Conservation (phyloP, 2,113 vertebrate species). For the Aldabrachelys gigantea region DNA sequence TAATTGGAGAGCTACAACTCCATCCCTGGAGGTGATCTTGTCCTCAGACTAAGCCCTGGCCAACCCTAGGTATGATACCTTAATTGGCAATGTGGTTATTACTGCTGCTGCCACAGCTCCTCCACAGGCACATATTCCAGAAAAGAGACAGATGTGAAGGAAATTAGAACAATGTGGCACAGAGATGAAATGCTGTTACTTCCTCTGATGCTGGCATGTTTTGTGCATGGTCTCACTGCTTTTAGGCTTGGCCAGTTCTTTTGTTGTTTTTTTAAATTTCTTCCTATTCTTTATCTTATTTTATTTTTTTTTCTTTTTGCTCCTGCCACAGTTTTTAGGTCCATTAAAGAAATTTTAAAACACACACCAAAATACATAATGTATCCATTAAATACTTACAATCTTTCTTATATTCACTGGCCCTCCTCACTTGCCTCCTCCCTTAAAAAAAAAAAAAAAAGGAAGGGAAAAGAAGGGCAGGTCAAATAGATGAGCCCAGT, state of each 20-base stretch:
- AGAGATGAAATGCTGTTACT: constrained; percentile 64
- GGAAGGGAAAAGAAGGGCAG: not conserved
- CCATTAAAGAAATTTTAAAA: not conserved
- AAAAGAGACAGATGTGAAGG: constrained; percentile 47
- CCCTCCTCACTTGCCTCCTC: not conserved
- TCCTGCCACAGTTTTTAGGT: not conserved
- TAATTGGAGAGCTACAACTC: constrained; percentile 77
- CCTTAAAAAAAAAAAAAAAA: not conserved
- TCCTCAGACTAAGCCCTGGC: constrained; percentile 67
- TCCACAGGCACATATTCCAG: constrained; percentile 35
- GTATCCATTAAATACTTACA: rapidly evolving
- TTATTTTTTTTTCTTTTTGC: not conserved
- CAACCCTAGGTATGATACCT: constrained; percentile 70
- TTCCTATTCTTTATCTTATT: not conserved
- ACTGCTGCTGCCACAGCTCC: constrained; percentile 50
- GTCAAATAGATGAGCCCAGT: not conserved
- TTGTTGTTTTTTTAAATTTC: not conserved
- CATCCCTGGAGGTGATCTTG: constrained; percentile 78
- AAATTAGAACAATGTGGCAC: constrained; percentile 41
- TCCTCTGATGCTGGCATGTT: constrained; percentile 24
- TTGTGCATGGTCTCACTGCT: not conserved
- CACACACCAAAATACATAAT: not conserved
- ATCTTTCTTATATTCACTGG: not conserved
- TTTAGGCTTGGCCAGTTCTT: constrained; percentile 51
- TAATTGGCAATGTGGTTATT: constrained; percentile 74